These are phyloP conservation scores for Mus spicilegus DNA, from an alignment of 2,113 vertebrate genomes.

Conservation along the genomic window DNA sequence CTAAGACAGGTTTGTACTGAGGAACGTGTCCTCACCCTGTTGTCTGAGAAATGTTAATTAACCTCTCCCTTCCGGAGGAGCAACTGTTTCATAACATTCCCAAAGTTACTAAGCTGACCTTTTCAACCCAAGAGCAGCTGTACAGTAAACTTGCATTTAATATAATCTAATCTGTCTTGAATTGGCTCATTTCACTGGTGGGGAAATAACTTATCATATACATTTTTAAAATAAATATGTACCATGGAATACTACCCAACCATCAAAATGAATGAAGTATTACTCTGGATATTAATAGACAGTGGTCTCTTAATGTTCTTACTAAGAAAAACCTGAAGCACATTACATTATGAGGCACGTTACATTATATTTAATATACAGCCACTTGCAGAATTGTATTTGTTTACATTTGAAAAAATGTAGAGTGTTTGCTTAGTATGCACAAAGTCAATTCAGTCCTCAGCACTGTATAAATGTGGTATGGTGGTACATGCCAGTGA, in stretches of 20 bases:
- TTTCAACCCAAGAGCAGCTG: too few relatives aligned
- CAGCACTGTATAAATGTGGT: not conserved
- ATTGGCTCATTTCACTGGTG: too few relatives aligned
- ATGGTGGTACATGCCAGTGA: too few relatives aligned
- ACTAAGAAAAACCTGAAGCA: slow-evolving; percentile 20
- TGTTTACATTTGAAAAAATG: slow-evolving; percentile 22
- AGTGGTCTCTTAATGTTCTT: not conserved
- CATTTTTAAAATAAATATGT: not conserved
- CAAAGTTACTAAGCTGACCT: too few relatives aligned
- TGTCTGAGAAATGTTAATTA: too few relatives aligned
- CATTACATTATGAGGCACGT: not conserved
- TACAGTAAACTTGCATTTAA: too few relatives aligned
- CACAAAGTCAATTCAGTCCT: not conserved
- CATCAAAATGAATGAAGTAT: slow-evolving; percentile 48
- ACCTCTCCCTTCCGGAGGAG: too few relatives aligned
- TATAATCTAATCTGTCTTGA: too few relatives aligned
- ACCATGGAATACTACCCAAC: not conserved
- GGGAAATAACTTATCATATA: not conserved
- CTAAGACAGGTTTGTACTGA: too few relatives aligned
- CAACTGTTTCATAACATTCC: too few relatives aligned
- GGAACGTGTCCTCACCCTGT: too few relatives aligned
- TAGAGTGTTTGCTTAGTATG: not conserved
- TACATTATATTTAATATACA: not conserved
- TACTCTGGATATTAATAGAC: not conserved
- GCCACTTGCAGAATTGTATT: not conserved